Conservation (phyloP, 2,888 invertebrate species). For the Epinotia bilunana region DNA sequence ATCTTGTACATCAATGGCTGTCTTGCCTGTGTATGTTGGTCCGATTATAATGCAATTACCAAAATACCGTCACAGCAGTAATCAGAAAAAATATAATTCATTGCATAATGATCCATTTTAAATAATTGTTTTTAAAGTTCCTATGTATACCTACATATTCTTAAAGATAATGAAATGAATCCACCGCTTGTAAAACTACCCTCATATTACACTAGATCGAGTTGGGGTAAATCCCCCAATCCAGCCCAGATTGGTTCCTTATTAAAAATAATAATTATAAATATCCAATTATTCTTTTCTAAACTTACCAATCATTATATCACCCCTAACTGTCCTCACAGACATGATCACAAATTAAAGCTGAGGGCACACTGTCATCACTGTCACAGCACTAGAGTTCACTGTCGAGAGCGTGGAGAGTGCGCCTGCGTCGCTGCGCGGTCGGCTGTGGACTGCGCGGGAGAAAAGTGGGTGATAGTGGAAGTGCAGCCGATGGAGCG, state of each 20-base stretch:
- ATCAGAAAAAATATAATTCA: too few species aligned
- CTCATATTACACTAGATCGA: neutral
- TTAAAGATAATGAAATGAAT: neutral
- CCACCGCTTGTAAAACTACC: neutral
- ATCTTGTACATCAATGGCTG: neutral
- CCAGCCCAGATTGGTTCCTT: neutral
- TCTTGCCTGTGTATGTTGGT: too few species aligned
- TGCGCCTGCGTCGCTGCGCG: slow-evolving; percentile 34
- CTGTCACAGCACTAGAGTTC: slow-evolving; percentile 68
- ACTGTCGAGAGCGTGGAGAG: slow-evolving; percentile 7
- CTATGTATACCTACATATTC: too few species aligned
- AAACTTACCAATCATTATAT: slow-evolving; percentile 74
- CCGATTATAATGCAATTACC: too few species aligned
- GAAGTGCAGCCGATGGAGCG: slow-evolving; percentile 39
- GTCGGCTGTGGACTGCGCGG: slow-evolving; percentile 53
- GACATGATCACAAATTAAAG: slow-evolving; percentile 62
- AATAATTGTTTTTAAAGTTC: too few species aligned
- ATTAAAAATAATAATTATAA: neutral
- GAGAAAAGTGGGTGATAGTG: slow-evolving; percentile 42
- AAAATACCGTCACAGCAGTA: too few species aligned
- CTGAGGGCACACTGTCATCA: slow-evolving; percentile 70
- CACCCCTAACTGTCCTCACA: slow-evolving; percentile 67
- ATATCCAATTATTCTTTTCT: slow-evolving; percentile 14
- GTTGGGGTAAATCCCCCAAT: neutral
- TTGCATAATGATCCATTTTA: too few species aligned